A percentile compares a stretch with the other conserved stretches of the same genome.
These are phyloP conservation scores for Geococcyx californianus DNA, from an alignment of 2,113 vertebrate species.

Conservation along the genomic window DNA sequence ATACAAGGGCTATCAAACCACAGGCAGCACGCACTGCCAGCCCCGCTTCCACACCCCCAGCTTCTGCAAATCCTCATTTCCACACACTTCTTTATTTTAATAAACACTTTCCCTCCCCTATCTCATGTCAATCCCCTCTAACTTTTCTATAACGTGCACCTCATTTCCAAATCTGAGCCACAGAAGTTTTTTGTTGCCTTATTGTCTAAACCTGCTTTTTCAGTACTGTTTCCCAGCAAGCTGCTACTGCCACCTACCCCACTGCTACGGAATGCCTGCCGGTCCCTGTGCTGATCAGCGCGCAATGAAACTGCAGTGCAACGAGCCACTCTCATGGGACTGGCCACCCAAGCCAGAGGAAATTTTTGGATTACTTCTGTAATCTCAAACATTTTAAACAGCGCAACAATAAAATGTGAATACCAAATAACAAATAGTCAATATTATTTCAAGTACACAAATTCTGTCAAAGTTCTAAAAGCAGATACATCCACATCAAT, in stretches of 20 bases:
- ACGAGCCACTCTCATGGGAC: neutral
- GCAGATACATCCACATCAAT: too few relatives aligned
- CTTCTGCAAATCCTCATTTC: neutral
- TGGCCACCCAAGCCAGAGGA: neutral
- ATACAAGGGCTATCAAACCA: neutral
- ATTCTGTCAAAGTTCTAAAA: neutral
- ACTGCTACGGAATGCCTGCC: fast-evolving
- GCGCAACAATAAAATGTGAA: neutral
- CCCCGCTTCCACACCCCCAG: neutral
- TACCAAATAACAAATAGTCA: neutral
- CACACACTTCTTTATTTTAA: neutral
- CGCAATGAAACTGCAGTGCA: fast-evolving
- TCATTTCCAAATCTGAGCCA: neutral
- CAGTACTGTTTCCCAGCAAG: neutral
- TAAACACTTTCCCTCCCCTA: neutral
- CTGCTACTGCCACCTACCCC: neutral
- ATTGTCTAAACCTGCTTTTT: too few relatives aligned
- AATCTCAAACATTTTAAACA: neutral
- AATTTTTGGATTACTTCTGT: neutral
- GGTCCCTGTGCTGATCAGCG: neutral
- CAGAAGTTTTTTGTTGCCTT: too few relatives aligned
- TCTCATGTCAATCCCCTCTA: neutral
- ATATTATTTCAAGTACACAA: neutral
- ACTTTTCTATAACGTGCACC: fast-evolving
- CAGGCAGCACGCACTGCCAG: neutral